These are phyloP conservation scores for Napeogenes inachia DNA, from an alignment of 2,888 invertebrate genomes.

Conservation along the genomic window DNA sequence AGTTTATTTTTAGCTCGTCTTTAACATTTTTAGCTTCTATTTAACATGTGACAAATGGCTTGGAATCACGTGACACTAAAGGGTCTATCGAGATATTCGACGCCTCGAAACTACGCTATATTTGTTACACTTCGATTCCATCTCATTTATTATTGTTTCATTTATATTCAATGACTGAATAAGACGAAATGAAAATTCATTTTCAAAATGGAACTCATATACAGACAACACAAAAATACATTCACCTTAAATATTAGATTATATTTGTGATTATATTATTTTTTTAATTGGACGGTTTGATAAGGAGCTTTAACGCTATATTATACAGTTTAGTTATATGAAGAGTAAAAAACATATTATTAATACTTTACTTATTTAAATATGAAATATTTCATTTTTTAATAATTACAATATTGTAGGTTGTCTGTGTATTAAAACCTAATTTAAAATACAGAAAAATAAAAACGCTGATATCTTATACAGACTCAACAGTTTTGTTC, in stretches of 20 bases:
- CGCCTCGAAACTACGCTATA: background rate
- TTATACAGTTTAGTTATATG: background rate
- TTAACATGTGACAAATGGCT: background rate
- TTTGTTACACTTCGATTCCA: background rate
- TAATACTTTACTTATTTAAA: background rate
- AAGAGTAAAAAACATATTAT: constrained; percentile 6
- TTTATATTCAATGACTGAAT: background rate
- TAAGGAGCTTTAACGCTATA: background rate
- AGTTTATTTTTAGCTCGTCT: too few species aligned
- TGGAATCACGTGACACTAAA: background rate
- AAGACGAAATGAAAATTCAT: background rate
- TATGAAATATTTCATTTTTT: constrained; percentile 1
- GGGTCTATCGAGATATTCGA: background rate
- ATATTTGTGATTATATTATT: background rate
- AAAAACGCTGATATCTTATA: too few species aligned
- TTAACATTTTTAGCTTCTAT: too few species aligned
- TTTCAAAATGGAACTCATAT: background rate
- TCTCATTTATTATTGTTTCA: constrained; percentile 4
- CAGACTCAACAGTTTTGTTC: too few species aligned
- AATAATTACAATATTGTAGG: too few species aligned
- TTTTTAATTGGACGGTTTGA: constrained; percentile 18
- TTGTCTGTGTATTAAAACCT: too few species aligned
- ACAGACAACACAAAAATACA: background rate
- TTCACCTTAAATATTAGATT: background rate
- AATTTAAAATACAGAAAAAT: too few species aligned